Percentiles rank a stretch among this genome's conserved stretches.
These are phyloP conservation scores for Chunga burmeisteri DNA, from an alignment of 2,113 vertebrate species.

Conservation along the genomic window DNA sequence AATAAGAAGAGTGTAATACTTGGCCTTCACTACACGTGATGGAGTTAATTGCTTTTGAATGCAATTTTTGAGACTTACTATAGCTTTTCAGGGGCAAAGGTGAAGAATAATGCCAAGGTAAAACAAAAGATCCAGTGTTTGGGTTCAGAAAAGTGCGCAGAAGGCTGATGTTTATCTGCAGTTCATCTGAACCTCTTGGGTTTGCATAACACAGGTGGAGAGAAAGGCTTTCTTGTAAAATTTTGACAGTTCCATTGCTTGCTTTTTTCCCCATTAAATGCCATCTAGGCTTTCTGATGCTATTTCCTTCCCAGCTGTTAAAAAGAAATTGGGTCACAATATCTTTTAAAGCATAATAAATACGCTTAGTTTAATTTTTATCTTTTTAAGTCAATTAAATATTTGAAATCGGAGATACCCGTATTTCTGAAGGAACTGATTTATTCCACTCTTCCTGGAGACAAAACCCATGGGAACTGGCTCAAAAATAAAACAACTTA, in stretches of 20 bases:
- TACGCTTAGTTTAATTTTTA: neutral
- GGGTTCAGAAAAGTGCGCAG: neutral
- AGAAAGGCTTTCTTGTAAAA: neutral
- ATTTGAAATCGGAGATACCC: neutral
- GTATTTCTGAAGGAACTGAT: neutral
- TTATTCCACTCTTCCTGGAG: neutral
- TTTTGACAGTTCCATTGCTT: neutral
- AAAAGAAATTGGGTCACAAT: neutral
- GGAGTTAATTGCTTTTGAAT: neutral
- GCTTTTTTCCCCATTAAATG: neutral
- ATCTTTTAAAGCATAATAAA: neutral
- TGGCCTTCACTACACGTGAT: neutral
- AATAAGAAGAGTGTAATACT: neutral
- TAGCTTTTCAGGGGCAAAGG: neutral
- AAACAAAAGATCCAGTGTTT: slow-evolving; percentile 15
- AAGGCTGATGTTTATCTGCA: neutral
- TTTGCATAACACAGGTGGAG: neutral
- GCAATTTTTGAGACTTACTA: neutral
- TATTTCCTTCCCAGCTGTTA: neutral
- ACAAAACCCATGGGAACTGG: neutral
- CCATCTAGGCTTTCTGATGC: neutral
- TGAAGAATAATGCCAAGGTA: slow-evolving; percentile 6
- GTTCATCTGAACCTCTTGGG: neutral
- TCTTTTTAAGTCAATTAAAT: neutral
- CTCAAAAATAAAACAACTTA: neutral